Base-by-base conservation (phyloP, 2,113 vertebrate genomes). In the Tenebrosternarchus preto region DNA sequence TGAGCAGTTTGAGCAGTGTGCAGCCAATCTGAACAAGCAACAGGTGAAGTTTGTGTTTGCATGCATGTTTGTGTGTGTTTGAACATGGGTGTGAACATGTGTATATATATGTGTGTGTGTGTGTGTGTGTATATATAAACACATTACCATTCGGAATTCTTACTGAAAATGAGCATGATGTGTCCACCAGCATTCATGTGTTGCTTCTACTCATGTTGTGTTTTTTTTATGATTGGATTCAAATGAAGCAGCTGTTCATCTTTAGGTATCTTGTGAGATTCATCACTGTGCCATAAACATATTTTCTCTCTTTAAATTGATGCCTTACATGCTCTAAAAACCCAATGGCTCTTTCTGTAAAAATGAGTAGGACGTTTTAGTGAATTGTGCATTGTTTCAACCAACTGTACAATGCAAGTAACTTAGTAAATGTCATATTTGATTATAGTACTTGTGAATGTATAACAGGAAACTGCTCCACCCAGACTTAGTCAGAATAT, bases 1-100 rank as follows among this genome's bases (percentile, higher is more conserved):
- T 7, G 96, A 98, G 77, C 95, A 96, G 85, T 99, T 99, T 75
- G 97, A 98, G 87, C 93, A 95, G 25, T 96, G 91, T 74, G 93
- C 92, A 43, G 92, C 84, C 86, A 95, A 93, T 88, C 95, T 99
- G 89, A 94, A 93, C 86, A 95, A 95, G 88, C 97, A 99, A 73
- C 96, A 99, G 97, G 97, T 99, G 87, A 7, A 12, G 71, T 31
- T 36, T 36, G 33, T 36, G 33, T 36, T 4, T 36, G 33, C 33
- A 36, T 6, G 6, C 33, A 11, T n/a, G 71, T 31, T 9, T 57
- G 55, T 74, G 29, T 72, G 25, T 29, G 16, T 50, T 2, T 36
- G 33, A 4, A 6, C 6, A 6, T 36, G 33, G 2, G 33, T 36
- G 33, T 36, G 33, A 4, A 6, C 6, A 6, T 36, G 33, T 36